Percentiles rank a stretch among this genome's conserved stretches.
Evolutionary conservation across 2,113 vertebrate genomes (phyloP).

Genomic region (Channa maculata): DNA sequence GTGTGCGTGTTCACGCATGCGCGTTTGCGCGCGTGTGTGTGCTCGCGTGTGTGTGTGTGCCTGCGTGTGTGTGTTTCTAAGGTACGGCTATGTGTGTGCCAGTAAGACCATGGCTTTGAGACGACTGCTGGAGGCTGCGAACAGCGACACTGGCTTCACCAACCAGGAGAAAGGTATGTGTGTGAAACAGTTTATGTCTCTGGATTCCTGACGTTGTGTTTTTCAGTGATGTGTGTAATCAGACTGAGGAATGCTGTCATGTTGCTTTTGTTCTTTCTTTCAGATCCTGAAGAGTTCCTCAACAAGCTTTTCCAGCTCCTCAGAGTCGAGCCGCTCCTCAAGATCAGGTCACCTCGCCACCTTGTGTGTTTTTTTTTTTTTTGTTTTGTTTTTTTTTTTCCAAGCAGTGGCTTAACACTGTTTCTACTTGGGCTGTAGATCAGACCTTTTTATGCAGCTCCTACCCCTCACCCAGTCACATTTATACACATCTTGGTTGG

Average conservation of each 20-base stretch:
- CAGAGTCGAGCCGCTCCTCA: conserved; percentile 83
- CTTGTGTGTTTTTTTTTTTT: background rate
- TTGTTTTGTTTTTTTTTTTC: background rate
- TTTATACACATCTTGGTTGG: too few relatives aligned
- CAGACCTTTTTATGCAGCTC: too few relatives aligned
- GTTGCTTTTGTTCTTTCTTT: conserved; percentile 25
- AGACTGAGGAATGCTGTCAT: conserved; percentile 59
- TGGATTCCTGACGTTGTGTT: background rate
- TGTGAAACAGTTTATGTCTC: background rate
- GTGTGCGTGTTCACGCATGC: background rate
- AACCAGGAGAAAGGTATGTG: conserved; percentile 84
- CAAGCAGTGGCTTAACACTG: too few relatives aligned
- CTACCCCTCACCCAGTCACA: too few relatives aligned
- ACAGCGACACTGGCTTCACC: conserved; percentile 76
- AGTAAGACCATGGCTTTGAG: conserved; percentile 89
- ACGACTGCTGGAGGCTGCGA: conserved; percentile 83
- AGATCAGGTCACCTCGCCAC: conserved; percentile 77
- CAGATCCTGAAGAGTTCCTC: conserved; percentile 90
- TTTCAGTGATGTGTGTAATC: background rate
- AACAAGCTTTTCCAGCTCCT: conserved; percentile 86
- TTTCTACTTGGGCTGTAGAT: too few relatives aligned
- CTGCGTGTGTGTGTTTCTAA: conserved; percentile 33
- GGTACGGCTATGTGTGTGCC: conserved; percentile 88
- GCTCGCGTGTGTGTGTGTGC: background rate
- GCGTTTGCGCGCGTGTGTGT: too few relatives aligned